Percentiles rank a stretch among this genome's conserved stretches.
Evolutionary conservation across 2,797 vertebrate genomes (phyloP).

Genomic region (Valencia hispanica): DNA sequence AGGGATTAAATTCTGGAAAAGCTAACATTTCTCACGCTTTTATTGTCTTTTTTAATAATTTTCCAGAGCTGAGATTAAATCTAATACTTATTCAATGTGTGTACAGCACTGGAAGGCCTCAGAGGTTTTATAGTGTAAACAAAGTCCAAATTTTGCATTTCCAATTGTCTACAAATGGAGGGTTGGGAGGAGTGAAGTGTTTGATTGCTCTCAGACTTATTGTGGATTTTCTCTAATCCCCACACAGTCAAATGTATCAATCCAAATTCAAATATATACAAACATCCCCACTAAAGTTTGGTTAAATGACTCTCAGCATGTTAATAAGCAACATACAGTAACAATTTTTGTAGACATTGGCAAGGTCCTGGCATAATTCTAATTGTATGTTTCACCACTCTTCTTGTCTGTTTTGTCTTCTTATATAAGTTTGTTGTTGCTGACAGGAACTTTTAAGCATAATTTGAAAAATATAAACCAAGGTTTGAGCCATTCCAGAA

Average conservation of each 20-base stretch:
- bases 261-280: background rate
- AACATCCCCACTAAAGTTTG: background rate
- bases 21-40: background rate
- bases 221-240: background rate
- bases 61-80: background rate
- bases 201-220: background rate
- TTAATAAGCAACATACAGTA: background rate
- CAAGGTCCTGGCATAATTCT: background rate
- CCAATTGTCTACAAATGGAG: background rate
- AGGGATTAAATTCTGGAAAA: background rate
- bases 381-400: background rate
- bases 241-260: background rate
- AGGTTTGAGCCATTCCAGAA: background rate
- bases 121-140: background rate
- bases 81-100: background rate
- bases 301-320: background rate
- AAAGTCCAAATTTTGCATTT: background rate
- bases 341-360: background rate
- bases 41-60: background rate
- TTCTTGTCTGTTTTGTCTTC: background rate
- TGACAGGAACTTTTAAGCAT: background rate
- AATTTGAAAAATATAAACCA: background rate
- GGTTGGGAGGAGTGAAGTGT: background rate
- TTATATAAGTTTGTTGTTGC: background rate
- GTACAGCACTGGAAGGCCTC: background rate